phyloP scores from a whole-genome alignment of 2,888 invertebrate genomes.

The Enoplolaimus lenunculus region DNA sequence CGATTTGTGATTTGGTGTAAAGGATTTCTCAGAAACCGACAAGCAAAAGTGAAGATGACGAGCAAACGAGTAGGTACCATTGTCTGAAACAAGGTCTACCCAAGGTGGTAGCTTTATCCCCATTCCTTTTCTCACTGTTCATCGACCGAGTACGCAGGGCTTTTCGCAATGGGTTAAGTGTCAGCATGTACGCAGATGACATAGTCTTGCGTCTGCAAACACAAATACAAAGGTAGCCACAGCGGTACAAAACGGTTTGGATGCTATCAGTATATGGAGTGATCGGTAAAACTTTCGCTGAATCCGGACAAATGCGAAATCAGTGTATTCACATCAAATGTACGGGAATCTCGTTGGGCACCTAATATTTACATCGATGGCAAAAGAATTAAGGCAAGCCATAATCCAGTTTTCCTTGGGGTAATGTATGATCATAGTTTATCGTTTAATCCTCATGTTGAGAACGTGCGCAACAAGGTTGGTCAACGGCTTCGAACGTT shows the following conservation, averaged over 20 bases:
- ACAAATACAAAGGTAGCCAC: neutral
- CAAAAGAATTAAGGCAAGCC: neutral
- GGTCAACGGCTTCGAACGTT: neutral
- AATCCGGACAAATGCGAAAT: conserved; percentile 2
- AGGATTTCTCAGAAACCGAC: neutral
- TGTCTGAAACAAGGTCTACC: conserved; percentile 2
- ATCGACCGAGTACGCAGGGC: neutral
- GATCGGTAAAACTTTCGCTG: neutral
- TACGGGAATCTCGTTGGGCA: neutral
- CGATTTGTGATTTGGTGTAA: neutral
- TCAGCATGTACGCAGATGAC: conserved; percentile 3
- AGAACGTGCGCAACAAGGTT: neutral
- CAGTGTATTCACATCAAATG: neutral
- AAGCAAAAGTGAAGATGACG: neutral
- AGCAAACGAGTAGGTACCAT: neutral
- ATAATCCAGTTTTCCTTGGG: conserved; percentile 2
- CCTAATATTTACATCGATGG: neutral
- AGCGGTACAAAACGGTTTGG: neutral
- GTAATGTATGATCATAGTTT: neutral
- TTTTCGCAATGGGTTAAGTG: neutral
- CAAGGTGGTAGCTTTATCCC: neutral
- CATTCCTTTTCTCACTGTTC: neutral
- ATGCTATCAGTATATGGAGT: neutral
- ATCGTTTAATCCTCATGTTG: neutral
- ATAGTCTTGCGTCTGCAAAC: neutral